Evolutionary conservation across 30 jellyfish, hydroid and myxozoan species (phyloP), one percentile per base, ranked within the genome.

Genomic region (Morbakka virulenta): DNA sequence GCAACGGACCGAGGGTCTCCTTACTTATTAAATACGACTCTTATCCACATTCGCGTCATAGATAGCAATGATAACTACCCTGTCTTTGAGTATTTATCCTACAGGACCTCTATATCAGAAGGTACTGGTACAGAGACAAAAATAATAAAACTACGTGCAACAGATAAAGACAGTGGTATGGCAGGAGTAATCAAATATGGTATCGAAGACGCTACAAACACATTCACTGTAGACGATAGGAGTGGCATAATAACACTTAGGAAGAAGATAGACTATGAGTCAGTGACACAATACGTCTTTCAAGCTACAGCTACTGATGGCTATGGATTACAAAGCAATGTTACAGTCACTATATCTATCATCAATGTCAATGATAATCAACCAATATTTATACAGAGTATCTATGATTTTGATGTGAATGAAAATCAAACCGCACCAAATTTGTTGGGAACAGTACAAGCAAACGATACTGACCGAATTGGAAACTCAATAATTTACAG

Each of bases 41-140:
- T 67, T 62, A 84, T 93, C 3, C 66, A 68, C 2, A 51, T 93
- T 32, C 80, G 29, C 28, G 87, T 85, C 1, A 47, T 57, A 6
- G 92, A 93, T 41, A 84, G 85, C 12, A 86, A 86, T 72, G 99
- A 93, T 67, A 86, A 85, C 62, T 79, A 81, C 1, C 99, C 99
- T 1, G 36, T 28, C 52, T 93, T 93, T 49, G 52, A 50, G 41
- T 52, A 34, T 6, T 69, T 1, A 0, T 6, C 4, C 67, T 72
- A 82, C 73, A 68, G 47, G 35, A 76, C 64, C 73, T 76, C 74
- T n/a, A 33, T 86, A 2, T 65, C 88, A 2, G 91, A 68, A 31
- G 67, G 52, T 21, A 52, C 84, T 22, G 89, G 89, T 2, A 34
- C 62, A 14, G 96, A 85, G 9, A 68, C 74, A 82, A 28, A 47